phyloP scores from a whole-genome alignment of 2,113 vertebrate genomes.

The Pseudois nayaur region DNA sequence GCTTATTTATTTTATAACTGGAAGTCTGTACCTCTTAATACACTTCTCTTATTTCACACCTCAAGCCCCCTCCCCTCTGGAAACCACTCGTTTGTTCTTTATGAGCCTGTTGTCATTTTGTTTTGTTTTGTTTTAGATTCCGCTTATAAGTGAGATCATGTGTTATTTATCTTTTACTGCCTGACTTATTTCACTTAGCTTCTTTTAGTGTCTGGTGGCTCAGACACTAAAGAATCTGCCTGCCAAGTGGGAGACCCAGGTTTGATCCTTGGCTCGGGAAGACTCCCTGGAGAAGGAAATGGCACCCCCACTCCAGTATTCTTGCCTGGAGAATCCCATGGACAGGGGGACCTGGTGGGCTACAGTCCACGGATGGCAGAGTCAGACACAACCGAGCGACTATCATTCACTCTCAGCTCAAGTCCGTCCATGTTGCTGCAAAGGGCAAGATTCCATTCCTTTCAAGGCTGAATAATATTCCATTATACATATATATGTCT shows the following conservation, averaged over 20 bases:
- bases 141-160: not conserved
- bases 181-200: not conserved
- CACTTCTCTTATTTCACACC: not conserved
- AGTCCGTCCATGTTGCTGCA: not conserved
- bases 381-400: accelerated
- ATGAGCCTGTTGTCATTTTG: not conserved
- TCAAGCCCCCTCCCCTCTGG: not conserved
- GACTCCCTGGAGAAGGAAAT: not conserved
- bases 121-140: not conserved
- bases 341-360: not conserved
- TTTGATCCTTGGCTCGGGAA: not conserved
- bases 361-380: not conserved
- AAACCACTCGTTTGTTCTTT: not conserved
- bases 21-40: not conserved
- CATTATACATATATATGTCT: not conserved
- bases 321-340: not conserved
- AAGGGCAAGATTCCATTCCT: not conserved
- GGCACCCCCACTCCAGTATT: not conserved
- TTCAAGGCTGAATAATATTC: not conserved
- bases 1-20: not conserved
- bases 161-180: not conserved
- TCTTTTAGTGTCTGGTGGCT: not conserved
- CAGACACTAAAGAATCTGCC: not conserved
- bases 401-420: not conserved
- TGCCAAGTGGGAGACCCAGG: not conserved